Evolutionary conservation across 2,888 invertebrate genomes (phyloP).

Genomic region (Philereme vetulata): DNA sequence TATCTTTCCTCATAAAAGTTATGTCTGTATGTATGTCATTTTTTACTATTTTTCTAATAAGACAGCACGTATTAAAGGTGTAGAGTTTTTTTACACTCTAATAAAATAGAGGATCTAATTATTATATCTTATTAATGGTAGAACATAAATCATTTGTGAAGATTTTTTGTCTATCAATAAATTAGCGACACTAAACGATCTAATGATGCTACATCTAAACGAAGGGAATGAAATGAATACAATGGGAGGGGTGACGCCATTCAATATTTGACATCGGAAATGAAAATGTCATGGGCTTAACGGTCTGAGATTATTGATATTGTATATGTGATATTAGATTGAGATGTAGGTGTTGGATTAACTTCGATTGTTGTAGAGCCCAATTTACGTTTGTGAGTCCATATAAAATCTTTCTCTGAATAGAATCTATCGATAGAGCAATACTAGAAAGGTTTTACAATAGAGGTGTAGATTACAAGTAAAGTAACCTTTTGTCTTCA

Average conservation of each 20-base stretch:
- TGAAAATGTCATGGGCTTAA: constrained; percentile 80
- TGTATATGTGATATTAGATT: constrained; percentile 35
- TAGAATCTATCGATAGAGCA: no score
- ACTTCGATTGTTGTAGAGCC: constrained; percentile 15
- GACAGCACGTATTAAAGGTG: no score
- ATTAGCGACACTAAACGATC: constrained; percentile 57
- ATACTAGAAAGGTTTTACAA: no score
- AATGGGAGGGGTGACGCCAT: constrained; percentile 42
- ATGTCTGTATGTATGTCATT: no score
- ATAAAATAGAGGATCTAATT: no score
- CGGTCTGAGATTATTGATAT: constrained; percentile 74
- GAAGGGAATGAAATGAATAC: constrained; percentile 54
- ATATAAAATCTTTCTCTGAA: background rate
- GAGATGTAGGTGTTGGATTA: constrained; percentile 26
- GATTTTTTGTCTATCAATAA: constrained; percentile 42
- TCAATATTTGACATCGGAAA: constrained; percentile 76
- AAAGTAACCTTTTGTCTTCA: no score
- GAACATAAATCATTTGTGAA: background rate
- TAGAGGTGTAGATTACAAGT: no score
- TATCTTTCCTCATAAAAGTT: no score
- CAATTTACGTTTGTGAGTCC: background rate
- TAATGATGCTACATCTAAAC: constrained; percentile 50
- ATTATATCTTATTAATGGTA: no score
- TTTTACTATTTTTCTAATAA: no score
- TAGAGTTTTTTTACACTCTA: no score